phyloP scores from a whole-genome alignment of 1,140 invertebrate genomes.

The Drosophila teissieri region DNA sequence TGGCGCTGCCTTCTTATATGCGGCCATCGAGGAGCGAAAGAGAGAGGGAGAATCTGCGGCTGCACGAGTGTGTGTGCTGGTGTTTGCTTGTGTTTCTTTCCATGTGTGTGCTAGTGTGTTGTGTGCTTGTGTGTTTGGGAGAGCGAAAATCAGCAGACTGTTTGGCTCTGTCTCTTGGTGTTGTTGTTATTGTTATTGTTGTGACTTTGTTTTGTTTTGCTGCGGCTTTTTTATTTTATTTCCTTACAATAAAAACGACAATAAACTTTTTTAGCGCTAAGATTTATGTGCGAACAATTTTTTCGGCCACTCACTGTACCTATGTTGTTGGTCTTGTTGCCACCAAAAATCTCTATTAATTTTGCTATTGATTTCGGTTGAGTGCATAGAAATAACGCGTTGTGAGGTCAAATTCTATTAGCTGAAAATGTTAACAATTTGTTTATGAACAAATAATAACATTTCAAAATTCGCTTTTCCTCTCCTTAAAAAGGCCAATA shows the following conservation, averaged over 20 bases:
- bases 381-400: background rate
- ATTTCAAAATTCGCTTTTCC: background rate
- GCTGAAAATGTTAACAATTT: background rate
- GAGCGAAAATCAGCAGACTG: conserved; percentile 54
- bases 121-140: background rate
- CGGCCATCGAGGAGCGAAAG: conserved; percentile 17
- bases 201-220: conserved; percentile 24
- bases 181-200: conserved; percentile 33
- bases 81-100: background rate
- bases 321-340: conserved; percentile 21
- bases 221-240: conserved; percentile 50
- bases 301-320: conserved; percentile 29
- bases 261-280: conserved; percentile 82
- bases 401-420: background rate
- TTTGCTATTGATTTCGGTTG: conserved; percentile 37
- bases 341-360: conserved; percentile 55
- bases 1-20: conserved; percentile 72
- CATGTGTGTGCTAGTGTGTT: conserved; percentile 7
- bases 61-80: no score
- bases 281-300: conserved; percentile 79
- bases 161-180: conserved; percentile 63
- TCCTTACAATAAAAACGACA: conserved; percentile 81
- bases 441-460: background rate
- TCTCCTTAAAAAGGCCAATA: background rate
- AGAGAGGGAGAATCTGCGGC: conserved; percentile 6